phyloP scores from a whole-genome alignment of 2,888 invertebrate genomes.

The Eulithis prunata region DNA sequence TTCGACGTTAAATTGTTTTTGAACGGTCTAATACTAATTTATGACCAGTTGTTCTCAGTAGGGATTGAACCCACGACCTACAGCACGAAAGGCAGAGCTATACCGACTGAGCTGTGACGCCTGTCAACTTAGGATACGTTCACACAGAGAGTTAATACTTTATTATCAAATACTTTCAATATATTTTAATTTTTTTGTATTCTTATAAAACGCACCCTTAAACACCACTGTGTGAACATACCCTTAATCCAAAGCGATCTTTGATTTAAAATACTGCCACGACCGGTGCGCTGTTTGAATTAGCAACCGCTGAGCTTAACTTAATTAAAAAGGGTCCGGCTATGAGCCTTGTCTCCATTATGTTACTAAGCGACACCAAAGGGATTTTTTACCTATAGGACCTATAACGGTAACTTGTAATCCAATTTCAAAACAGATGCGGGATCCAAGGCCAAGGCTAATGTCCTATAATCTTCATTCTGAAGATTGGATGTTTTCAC shows the following conservation, averaged over 20 bases:
- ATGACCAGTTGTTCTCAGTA: no score
- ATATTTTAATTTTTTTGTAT: no score
- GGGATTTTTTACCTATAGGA: slow-evolving; percentile 47
- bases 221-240: no score
- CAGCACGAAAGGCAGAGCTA: no score
- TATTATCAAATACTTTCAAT: no score
- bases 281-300: slow-evolving; percentile 39
- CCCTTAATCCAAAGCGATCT: slow-evolving; percentile 20
- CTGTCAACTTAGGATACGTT: no score
- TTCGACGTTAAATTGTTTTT: no score
- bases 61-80: no score
- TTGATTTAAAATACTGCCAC: slow-evolving; percentile 35
- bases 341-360: slow-evolving; percentile 57
- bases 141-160: no score
- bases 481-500: background rate
- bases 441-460: slow-evolving; percentile 8
- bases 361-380: slow-evolving; percentile 51
- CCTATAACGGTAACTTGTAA: slow-evolving; percentile 46
- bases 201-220: no score
- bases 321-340: slow-evolving; percentile 61
- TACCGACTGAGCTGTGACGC: no score
- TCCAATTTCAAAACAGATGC: slow-evolving; percentile 51
- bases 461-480: background rate
- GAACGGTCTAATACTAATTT: no score
- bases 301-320: slow-evolving; percentile 46